Percentiles rank a stretch among this genome's conserved stretches.
phyloP scores from a whole-genome alignment of 1,140 invertebrate species.

The Heliothis subflexa region DNA sequence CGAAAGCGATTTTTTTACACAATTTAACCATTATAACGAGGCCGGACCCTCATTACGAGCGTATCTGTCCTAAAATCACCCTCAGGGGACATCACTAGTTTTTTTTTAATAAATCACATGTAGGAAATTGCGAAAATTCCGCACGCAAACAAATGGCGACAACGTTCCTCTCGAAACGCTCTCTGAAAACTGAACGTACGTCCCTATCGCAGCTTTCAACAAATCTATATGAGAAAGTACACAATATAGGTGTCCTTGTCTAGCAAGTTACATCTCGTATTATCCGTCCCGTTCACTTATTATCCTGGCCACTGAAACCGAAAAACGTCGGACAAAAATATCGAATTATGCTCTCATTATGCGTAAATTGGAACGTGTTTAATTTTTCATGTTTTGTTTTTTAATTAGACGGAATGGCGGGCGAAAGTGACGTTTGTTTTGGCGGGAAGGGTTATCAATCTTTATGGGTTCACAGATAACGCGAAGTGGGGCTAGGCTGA shows the following conservation, averaged over 20 bases:
- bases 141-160: constrained; percentile 25
- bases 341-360: constrained; percentile 66
- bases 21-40: constrained; percentile 41
- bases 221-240: constrained; percentile 83
- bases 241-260: constrained; percentile 66
- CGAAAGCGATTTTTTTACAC: constrained; percentile 29
- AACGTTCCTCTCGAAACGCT: constrained; percentile 52
- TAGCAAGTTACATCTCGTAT: constrained; percentile 29
- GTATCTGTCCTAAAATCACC: constrained; percentile 46
- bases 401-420: constrained; percentile 4
- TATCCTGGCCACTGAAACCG: constrained; percentile 72
- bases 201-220: constrained; percentile 65
- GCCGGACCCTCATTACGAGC: background rate
- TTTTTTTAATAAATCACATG: constrained; percentile 52
- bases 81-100: constrained; percentile 42
- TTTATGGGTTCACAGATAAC: constrained; percentile 33
- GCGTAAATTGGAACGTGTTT: constrained; percentile 63
- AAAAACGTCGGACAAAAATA: constrained; percentile 70
- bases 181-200: constrained; percentile 66
- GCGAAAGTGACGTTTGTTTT: constrained; percentile 55
- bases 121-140: constrained; percentile 59
- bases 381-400: constrained; percentile 62
- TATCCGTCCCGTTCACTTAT: constrained; percentile 58
- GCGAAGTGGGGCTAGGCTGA: background rate
- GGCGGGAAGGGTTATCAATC: constrained; percentile 54